Conservation (phyloP, 2,888 invertebrate genomes). For the Drosophila birchii region DNA sequence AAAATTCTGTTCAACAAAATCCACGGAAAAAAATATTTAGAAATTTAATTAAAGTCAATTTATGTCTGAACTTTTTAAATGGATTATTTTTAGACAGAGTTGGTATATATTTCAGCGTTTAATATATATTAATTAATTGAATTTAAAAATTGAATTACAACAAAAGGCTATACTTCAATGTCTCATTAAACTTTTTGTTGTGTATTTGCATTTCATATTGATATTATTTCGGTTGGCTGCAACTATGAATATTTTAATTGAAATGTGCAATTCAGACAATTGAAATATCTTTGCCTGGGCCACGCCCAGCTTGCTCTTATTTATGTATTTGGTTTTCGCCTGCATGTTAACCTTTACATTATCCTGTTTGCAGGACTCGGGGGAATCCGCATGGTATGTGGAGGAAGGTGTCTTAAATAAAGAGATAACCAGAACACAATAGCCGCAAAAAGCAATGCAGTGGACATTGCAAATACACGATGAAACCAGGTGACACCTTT, state of each 20-base stretch:
- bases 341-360: slow-evolving; percentile 55
- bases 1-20: neutral
- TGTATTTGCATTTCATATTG: slow-evolving; percentile 1
- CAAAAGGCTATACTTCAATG: neutral
- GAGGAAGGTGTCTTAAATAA: neutral
- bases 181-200: neutral
- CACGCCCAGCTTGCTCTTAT: slow-evolving; percentile 17
- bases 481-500: slow-evolving; percentile 51
- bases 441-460: slow-evolving; percentile 63
- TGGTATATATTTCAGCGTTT: neutral
- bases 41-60: neutral
- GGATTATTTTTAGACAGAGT: neutral
- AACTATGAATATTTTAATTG: slow-evolving; percentile 46
- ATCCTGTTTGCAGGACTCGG: slow-evolving; percentile 54
- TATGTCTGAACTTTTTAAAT: neutral
- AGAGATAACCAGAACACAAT: slow-evolving; percentile 29
- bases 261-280: slow-evolving; percentile 40
- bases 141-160: neutral
- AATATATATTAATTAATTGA: neutral
- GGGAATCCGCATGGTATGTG: neutral
- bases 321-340: slow-evolving; percentile 52
- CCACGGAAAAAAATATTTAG: neutral
- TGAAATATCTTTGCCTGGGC: slow-evolving; percentile 14
- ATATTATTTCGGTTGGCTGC: slow-evolving; percentile 11
- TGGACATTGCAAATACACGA: slow-evolving; percentile 8